phyloP scores from a whole-genome alignment of 2,797 vertebrate species.

The Anabacerthia variegaticeps region DNA sequence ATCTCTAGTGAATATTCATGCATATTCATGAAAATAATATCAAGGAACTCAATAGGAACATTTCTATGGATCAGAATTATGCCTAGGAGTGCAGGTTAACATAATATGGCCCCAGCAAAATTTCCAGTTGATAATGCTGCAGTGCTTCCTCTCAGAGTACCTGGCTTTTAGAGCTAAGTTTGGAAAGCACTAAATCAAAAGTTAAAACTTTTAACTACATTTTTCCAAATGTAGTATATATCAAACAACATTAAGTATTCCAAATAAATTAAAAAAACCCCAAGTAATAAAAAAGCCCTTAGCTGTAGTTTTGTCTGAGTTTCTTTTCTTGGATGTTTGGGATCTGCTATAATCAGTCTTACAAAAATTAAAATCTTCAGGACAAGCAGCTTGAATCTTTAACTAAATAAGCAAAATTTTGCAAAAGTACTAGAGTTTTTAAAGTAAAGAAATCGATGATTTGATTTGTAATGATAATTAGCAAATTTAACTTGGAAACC shows the following conservation, averaged over 20 bases:
- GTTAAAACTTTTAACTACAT: background rate
- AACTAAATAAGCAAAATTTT: constrained; percentile 24
- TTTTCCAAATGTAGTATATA: background rate
- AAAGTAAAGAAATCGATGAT: background rate
- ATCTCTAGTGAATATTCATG: background rate
- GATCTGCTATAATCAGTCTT: background rate
- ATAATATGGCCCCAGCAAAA: background rate
- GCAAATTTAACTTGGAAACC: constrained; percentile 28
- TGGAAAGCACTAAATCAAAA: constrained; percentile 29
- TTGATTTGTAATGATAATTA: background rate
- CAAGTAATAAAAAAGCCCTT: background rate
- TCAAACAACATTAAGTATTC: background rate
- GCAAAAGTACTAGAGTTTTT: background rate
- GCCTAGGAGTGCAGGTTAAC: background rate
- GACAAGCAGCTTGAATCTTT: background rate
- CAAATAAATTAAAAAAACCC: background rate
- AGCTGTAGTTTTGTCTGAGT: background rate
- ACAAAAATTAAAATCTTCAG: constrained; percentile 27
- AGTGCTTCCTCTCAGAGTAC: background rate
- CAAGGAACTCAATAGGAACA: background rate
- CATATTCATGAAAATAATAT: background rate
- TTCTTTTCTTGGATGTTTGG: background rate
- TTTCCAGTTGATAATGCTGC: background rate
- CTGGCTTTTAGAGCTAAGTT: background rate
- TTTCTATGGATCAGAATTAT: background rate